phyloP scores from a whole-genome alignment of 2,797 vertebrate genomes.

The Tragelaphus oryx region DNA sequence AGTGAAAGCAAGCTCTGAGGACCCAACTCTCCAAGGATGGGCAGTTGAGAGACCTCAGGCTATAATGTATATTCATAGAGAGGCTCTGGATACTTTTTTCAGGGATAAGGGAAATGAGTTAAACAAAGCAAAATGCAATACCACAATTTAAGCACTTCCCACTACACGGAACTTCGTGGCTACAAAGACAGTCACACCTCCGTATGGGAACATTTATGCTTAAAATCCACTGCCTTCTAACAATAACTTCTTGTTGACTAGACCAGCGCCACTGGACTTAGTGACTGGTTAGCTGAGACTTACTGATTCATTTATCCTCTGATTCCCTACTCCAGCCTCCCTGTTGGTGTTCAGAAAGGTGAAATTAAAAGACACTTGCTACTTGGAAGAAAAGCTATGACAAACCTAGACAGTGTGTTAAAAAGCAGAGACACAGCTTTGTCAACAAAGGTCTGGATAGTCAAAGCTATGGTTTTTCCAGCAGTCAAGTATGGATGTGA shows the following conservation, averaged over 20 bases:
- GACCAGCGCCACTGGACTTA: neutral
- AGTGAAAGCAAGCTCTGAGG: neutral
- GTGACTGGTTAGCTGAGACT: neutral
- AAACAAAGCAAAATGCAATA: neutral
- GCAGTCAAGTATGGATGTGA: neutral
- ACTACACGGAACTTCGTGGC: neutral
- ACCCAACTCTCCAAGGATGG: neutral
- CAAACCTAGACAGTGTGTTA: neutral
- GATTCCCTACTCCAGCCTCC: neutral
- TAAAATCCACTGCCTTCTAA: neutral
- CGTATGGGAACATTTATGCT: neutral
- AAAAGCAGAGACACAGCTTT: neutral
- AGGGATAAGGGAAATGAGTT: neutral
- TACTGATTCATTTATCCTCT: neutral
- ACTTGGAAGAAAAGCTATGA: neutral
- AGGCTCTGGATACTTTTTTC: neutral
- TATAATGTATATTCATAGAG: neutral
- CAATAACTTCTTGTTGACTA: neutral
- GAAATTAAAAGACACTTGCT: neutral
- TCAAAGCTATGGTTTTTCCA: neutral
- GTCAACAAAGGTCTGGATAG: neutral
- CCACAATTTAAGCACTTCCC: neutral
- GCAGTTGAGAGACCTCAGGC: neutral
- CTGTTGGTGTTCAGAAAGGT: neutral
- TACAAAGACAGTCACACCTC: neutral